Conservation (phyloP, 2,888 invertebrate species). For the Drosophila nr. medialis region DNA sequence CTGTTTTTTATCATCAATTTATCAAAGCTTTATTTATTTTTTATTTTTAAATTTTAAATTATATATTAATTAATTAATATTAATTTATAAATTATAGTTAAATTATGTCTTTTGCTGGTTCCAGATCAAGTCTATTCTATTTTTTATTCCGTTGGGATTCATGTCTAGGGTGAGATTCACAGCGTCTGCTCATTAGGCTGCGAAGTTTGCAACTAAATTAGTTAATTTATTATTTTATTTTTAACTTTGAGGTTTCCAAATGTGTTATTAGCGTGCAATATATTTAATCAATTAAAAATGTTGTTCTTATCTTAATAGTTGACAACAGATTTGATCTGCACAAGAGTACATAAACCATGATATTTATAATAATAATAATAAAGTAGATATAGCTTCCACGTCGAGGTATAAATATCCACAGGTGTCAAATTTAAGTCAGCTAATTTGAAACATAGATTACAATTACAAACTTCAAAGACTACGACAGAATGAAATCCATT, state of each 20-base stretch:
- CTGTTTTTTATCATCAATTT: background rate
- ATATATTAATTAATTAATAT: too few species aligned
- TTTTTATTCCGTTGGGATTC: background rate
- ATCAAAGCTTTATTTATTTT: too few species aligned
- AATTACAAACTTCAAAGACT: background rate
- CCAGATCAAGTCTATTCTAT: background rate
- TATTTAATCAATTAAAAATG: background rate
- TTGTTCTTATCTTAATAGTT: background rate
- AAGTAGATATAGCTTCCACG: background rate
- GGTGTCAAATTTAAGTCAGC: background rate
- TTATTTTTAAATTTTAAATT: too few species aligned
- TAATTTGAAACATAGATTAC: background rate
- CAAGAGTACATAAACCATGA: background rate
- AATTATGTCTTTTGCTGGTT: background rate
- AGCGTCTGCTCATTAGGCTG: background rate
- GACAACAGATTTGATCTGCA: background rate
- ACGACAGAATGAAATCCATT: background rate
- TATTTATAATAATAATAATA: background rate
- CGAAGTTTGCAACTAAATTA: background rate
- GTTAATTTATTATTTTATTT: background rate
- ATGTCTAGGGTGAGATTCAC: background rate
- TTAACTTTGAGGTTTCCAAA: background rate
- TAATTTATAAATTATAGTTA: background rate
- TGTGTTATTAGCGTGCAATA: background rate
- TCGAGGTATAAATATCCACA: background rate